These are phyloP conservation scores for Hycleus phaleratus DNA, from an alignment of 1,140 invertebrate genomes.

Conservation along the genomic window DNA sequence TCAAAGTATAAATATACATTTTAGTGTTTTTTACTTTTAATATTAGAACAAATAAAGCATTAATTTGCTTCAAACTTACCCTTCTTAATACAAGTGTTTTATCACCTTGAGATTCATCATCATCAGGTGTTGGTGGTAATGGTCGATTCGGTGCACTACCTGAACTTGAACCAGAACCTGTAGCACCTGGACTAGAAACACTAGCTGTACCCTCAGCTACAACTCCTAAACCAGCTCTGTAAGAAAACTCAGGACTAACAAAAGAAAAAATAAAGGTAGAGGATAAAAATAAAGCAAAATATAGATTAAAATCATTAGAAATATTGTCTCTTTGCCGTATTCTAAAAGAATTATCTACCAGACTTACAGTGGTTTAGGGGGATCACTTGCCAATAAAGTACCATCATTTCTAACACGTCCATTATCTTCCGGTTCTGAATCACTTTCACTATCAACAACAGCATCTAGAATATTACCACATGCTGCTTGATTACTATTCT, in stretches of 20 bases:
- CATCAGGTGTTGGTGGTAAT: constrained; percentile 86
- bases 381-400: constrained; percentile 89
- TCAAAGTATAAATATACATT: background rate
- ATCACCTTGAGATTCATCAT: constrained; percentile 72
- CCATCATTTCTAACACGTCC: constrained; percentile 76
- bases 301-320: background rate
- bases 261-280: constrained; percentile 28
- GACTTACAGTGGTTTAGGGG: constrained; percentile 91
- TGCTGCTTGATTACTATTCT: constrained; percentile 23
- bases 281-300: background rate
- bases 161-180: constrained; percentile 49
- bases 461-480: constrained; percentile 45
- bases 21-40: background rate
- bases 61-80: constrained; percentile 52
- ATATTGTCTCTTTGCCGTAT: background rate
- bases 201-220: constrained; percentile 44
- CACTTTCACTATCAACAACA: constrained; percentile 58
- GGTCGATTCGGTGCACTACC: constrained; percentile 82
- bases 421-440: constrained; percentile 59
- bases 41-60: background rate
- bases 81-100: constrained; percentile 83
- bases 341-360: background rate
- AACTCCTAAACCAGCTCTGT: constrained; percentile 63
- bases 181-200: constrained; percentile 42
- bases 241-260: constrained; percentile 76